Percentiles rank a stretch among this genome's conserved stretches.
These are phyloP conservation scores for Heteromyza rotundicornis DNA, from an alignment of 2,888 invertebrate genomes.

Conservation along the genomic window DNA sequence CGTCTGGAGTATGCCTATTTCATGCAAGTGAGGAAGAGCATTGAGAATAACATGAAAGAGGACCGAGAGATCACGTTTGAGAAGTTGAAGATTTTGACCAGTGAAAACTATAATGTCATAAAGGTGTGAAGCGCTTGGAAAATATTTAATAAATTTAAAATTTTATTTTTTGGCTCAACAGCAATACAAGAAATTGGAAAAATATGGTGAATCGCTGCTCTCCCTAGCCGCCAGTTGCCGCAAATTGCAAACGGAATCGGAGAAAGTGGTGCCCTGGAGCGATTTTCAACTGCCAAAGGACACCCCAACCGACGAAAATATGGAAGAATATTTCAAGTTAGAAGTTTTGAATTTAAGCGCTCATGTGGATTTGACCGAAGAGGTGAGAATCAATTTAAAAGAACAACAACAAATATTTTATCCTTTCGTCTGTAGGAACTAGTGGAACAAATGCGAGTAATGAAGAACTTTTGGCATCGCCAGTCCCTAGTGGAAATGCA, in stretches of 20 bases:
- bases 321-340: slow-evolving; percentile 36
- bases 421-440: slow-evolving; percentile 34
- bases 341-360: slow-evolving; percentile 40
- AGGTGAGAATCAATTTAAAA: slow-evolving; percentile 20
- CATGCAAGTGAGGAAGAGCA: slow-evolving; percentile 42
- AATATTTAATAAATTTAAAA: no score
- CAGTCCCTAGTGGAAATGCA: slow-evolving; percentile 50
- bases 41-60: slow-evolving; percentile 43
- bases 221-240: slow-evolving; percentile 50
- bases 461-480: slow-evolving; percentile 56
- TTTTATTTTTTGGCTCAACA: no score
- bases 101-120: slow-evolving; percentile 43
- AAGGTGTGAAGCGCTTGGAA: no score
- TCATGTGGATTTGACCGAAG: slow-evolving; percentile 49
- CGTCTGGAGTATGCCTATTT: slow-evolving; percentile 52
- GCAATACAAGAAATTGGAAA: slow-evolving; percentile 29
- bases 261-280: slow-evolving; percentile 50
- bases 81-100: slow-evolving; percentile 47
- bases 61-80: slow-evolving; percentile 43
- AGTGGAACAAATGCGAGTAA: slow-evolving; percentile 36
- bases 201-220: slow-evolving; percentile 52
- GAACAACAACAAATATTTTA: neutral
- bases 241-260: slow-evolving; percentile 56
- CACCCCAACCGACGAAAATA: slow-evolving; percentile 7
- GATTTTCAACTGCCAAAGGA: slow-evolving; percentile 27